A percentile compares a stretch with the other conserved stretches of the same genome.
Evolutionary conservation across 1,140 invertebrate species (phyloP).

Genomic region (Drosophila erecta): DNA sequence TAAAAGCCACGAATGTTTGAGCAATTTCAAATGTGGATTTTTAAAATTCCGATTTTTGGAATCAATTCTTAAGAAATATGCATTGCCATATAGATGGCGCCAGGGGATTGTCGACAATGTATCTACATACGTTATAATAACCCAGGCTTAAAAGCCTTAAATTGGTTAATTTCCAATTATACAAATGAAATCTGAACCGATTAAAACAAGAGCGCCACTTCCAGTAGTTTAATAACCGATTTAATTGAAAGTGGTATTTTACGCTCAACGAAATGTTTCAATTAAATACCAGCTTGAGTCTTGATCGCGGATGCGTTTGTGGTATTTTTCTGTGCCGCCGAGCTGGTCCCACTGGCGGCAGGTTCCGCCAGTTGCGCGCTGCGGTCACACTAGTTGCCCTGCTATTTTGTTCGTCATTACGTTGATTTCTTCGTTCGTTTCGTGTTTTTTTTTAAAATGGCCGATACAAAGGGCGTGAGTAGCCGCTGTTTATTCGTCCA

Average conservation of each 20-base stretch:
- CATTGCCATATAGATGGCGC: too few species aligned
- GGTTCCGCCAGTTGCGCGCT: neutral
- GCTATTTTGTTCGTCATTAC: constrained; percentile 72
- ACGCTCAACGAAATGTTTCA: neutral
- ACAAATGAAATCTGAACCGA: too few species aligned
- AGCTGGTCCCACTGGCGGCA: neutral
- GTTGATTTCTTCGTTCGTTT: constrained; percentile 57
- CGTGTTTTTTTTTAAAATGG: constrained; percentile 81
- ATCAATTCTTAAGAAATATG: neutral
- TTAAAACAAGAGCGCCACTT: too few species aligned
- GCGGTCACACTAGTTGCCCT: constrained; percentile 2
- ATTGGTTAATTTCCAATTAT: too few species aligned
- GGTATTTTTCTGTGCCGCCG: neutral
- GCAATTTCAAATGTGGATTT: neutral
- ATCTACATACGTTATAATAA: too few species aligned
- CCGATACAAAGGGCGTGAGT: constrained; percentile 83
- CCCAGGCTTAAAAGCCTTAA: too few species aligned
- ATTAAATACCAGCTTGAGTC: too few species aligned
- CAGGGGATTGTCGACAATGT: too few species aligned
- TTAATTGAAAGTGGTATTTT: too few species aligned
- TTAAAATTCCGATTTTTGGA: too few species aligned
- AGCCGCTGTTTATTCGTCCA: constrained; percentile 9
- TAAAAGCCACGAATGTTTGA: constrained; percentile 19
- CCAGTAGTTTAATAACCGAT: too few species aligned
- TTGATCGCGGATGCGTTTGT: too few species aligned